phyloP scores from a whole-genome alignment of 2,888 invertebrate species.

The Pemphredon lugubris region DNA sequence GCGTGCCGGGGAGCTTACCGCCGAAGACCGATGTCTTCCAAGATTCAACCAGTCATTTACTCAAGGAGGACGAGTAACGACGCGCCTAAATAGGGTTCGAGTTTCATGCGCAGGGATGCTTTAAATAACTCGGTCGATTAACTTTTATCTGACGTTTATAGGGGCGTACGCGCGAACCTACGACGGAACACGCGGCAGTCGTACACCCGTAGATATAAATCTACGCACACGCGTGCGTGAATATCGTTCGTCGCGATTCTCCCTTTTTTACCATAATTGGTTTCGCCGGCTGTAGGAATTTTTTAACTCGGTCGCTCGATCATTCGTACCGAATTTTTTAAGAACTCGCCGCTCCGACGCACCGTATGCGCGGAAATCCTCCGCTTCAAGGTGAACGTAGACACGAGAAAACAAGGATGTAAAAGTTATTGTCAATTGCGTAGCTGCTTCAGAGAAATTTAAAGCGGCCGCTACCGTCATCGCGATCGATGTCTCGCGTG shows the following conservation, averaged over 20 bases:
- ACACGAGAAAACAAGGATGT: not conserved
- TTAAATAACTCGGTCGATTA: slow-evolving; percentile 47
- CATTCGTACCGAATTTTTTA: no score
- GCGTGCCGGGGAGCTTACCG: not conserved
- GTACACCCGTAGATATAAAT: slow-evolving; percentile 24
- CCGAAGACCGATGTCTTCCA: not conserved
- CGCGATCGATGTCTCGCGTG: slow-evolving; percentile 18
- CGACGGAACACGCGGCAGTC: slow-evolving; percentile 13
- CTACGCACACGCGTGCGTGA: no score
- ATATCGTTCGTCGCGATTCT: slow-evolving; percentile 38
- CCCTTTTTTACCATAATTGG: slow-evolving; percentile 26
- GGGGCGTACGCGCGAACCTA: slow-evolving; percentile 43
- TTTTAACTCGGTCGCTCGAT: not conserved
- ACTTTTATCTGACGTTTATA: slow-evolving; percentile 38
- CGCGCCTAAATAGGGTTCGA: slow-evolving; percentile 18
- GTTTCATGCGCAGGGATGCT: slow-evolving; percentile 40
- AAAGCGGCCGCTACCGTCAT: slow-evolving; percentile 3
- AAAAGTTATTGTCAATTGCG: no score
- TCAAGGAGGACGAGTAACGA: slow-evolving; percentile 8
- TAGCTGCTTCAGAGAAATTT: not conserved
- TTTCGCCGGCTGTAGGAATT: slow-evolving; percentile 32
- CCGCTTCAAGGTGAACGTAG: no score
- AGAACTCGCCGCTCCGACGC: no score
- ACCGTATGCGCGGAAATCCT: no score
- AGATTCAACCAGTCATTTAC: not conserved